Percentiles rank a stretch among this genome's conserved stretches.
Evolutionary conservation across 2,888 invertebrate genomes (phyloP).

Genomic region (Epirrhoe alternata): DNA sequence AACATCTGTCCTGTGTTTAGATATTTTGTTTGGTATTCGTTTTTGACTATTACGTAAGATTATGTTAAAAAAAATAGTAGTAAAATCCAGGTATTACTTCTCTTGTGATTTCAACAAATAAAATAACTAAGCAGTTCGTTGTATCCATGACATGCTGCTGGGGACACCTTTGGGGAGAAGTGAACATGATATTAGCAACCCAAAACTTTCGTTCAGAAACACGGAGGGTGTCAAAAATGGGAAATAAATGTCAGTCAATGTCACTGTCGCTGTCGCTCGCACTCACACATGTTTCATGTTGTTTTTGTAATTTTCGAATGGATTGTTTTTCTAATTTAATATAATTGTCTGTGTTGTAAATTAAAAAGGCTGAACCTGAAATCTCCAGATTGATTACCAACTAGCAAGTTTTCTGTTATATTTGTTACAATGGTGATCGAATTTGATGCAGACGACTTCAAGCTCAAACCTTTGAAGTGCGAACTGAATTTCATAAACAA

Average conservation of each 20-base stretch:
- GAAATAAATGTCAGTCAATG: not conserved
- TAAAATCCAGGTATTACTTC: too few species aligned
- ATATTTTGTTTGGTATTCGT: too few species aligned
- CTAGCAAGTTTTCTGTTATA: not conserved
- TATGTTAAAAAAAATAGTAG: too few species aligned
- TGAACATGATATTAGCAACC: not conserved
- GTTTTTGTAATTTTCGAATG: not conserved
- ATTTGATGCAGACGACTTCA: conserved; percentile 61
- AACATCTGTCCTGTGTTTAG: too few species aligned
- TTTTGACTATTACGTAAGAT: too few species aligned
- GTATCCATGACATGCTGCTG: too few species aligned
- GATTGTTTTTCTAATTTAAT: not conserved
- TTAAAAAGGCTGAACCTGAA: not conserved
- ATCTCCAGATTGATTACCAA: not conserved
- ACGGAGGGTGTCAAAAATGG: not conserved
- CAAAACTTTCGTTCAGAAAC: not conserved
- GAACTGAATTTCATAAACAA: conserved; percentile 90
- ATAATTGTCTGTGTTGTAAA: conserved; percentile 15
- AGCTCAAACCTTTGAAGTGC: conserved; percentile 85
- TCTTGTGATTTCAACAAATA: too few species aligned
- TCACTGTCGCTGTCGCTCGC: not conserved
- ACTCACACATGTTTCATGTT: not conserved
- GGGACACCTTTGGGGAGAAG: not conserved
- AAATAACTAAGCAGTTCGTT: too few species aligned
- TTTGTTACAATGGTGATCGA: conserved; percentile 56